Percentiles rank a stretch among this genome's conserved stretches.
phyloP scores from a whole-genome alignment of 2,888 invertebrate species.

The Lacanobia oleracea region DNA sequence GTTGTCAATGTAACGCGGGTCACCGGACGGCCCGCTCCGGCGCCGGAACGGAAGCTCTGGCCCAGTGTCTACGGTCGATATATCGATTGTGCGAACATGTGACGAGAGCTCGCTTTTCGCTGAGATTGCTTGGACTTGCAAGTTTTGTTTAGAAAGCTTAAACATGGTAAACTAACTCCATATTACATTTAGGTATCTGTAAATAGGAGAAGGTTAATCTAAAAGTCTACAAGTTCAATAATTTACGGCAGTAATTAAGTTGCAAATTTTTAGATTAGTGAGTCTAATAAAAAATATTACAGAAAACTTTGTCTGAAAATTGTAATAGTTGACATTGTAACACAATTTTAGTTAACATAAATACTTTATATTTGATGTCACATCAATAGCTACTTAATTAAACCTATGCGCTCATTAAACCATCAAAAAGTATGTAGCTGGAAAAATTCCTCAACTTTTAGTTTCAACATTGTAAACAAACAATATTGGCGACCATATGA shows the following conservation, averaged over 20 bases:
- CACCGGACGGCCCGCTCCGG: slow-evolving; percentile 68
- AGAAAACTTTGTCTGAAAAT: background rate
- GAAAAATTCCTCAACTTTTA: background rate
- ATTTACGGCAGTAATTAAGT: too few species aligned
- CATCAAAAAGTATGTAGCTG: background rate
- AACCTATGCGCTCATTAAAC: too few species aligned
- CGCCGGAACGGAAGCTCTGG: slow-evolving; percentile 71
- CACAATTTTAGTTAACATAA: background rate
- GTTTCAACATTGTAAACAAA: slow-evolving; percentile 53
- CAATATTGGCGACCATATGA: slow-evolving; percentile 48
- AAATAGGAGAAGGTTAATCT: too few species aligned
- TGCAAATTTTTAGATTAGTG: background rate
- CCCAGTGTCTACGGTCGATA: slow-evolving; percentile 75
- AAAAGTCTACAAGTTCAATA: too few species aligned
- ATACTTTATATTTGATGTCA: background rate
- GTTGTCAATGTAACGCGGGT: slow-evolving; percentile 72
- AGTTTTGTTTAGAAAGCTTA: background rate
- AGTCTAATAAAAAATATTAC: background rate
- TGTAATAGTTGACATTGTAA: background rate
- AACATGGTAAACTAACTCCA: too few species aligned
- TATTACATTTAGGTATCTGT: background rate
- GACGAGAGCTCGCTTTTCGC: slow-evolving; percentile 1
- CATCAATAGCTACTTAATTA: background rate
- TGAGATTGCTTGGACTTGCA: background rate
- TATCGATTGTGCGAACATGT: slow-evolving; percentile 72